Percentiles rank a stretch among this genome's conserved stretches.
Conservation (phyloP, 2,113 vertebrate genomes). For the Anas platyrhynchos region DNA sequence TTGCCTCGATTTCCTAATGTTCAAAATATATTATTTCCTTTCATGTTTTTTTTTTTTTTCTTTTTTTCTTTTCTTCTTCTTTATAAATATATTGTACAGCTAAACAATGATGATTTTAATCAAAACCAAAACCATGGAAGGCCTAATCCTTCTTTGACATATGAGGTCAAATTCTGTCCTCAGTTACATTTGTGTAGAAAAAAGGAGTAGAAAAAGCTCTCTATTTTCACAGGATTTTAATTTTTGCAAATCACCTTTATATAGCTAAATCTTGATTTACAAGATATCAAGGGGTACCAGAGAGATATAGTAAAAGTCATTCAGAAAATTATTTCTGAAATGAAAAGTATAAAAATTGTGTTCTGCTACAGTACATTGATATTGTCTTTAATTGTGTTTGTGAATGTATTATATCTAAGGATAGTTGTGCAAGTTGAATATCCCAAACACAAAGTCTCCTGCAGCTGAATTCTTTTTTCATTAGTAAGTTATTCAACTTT, state of each 20-base stretch:
- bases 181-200: background rate
- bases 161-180: constrained; percentile 34
- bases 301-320: background rate
- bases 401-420: background rate
- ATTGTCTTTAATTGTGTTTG: background rate
- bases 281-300: background rate
- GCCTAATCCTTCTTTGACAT: constrained; percentile 50
- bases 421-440: background rate
- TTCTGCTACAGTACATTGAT: background rate
- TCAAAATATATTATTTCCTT: constrained; percentile 68
- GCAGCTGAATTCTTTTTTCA: constrained; percentile 40
- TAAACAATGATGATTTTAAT: constrained; percentile 73
- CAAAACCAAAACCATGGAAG: constrained; percentile 53
- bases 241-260: background rate
- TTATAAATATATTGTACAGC: constrained; percentile 70
- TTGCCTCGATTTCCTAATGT: constrained; percentile 73
- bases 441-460: background rate
- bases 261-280: background rate
- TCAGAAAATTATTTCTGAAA: constrained; percentile 4
- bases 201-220: constrained; percentile 4
- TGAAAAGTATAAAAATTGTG: background rate
- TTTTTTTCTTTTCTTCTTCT: constrained; percentile 45
- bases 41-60: constrained; percentile 52
- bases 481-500: constrained; percentile 43
- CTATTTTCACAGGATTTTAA: background rate